A percentile compares a stretch with the other conserved stretches of the same genome.
Conservation (phyloP, 2,113 vertebrate genomes). For the Laticauda laticaudata region DNA sequence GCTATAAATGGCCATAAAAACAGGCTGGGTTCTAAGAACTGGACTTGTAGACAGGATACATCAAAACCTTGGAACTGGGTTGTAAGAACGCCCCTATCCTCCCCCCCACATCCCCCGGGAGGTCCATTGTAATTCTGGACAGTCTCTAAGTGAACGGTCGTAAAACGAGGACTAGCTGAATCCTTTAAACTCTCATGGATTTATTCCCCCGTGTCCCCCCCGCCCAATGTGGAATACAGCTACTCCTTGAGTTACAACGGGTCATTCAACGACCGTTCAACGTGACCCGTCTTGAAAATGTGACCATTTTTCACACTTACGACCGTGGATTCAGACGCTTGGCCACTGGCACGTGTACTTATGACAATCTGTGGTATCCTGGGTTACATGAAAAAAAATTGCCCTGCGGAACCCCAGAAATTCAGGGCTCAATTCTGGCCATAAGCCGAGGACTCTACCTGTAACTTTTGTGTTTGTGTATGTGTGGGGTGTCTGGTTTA, state of each 20-base stretch:
- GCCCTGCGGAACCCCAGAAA: not conserved
- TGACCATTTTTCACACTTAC: not conserved
- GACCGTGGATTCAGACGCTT: not conserved
- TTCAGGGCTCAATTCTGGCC: not conserved
- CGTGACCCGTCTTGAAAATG: not conserved
- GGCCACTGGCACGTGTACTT: not conserved
- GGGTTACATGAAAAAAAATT: not conserved
- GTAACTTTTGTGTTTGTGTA: not conserved
- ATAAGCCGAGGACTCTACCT: not conserved
- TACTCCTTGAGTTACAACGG: not conserved
- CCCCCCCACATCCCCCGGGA: not conserved
- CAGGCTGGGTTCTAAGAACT: not conserved
- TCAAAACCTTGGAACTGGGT: not conserved
- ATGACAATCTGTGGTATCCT: fast-evolving
- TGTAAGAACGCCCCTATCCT: not conserved
- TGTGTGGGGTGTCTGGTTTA: too few species aligned
- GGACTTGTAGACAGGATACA: not conserved
- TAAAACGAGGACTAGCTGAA: not conserved
- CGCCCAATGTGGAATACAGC: not conserved
- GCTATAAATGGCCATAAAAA: not conserved
- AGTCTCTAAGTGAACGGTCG: not conserved
- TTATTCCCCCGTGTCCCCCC: not conserved
- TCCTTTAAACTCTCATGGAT: not conserved
- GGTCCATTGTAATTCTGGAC: not conserved
- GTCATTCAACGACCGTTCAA: too few species aligned